A percentile compares a stretch with the other conserved stretches of the same genome.
These are phyloP conservation scores for Planiliza haematocheilus DNA, from an alignment of 2,113 vertebrate genomes.

Conservation along the genomic window DNA sequence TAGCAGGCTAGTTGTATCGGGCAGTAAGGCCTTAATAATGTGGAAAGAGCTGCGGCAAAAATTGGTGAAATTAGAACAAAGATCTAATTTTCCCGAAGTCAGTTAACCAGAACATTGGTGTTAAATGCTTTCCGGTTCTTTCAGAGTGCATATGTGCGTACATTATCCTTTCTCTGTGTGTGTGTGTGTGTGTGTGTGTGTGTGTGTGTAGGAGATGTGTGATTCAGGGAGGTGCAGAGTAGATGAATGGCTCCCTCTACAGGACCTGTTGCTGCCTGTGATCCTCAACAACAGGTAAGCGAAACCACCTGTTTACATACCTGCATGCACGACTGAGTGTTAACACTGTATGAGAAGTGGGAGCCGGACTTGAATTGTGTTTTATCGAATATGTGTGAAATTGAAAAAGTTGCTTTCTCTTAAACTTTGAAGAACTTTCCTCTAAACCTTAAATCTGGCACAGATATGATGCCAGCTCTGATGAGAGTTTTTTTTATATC, in stretches of 20 bases:
- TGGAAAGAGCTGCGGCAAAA: neutral
- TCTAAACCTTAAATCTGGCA: conserved; percentile 69
- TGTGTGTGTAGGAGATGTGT: conserved; percentile 85
- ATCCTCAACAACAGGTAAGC: conserved; percentile 85
- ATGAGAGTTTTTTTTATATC: conserved; percentile 63
- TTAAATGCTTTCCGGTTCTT: conserved; percentile 16
- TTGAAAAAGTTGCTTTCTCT: conserved; percentile 64
- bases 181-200: conserved; percentile 11
- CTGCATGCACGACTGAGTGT: neutral
- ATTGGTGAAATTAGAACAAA: neutral
- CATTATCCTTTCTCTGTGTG: neutral
- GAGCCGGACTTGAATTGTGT: conserved; percentile 17
- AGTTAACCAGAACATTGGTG: neutral
- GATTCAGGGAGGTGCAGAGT: conserved; percentile 74
- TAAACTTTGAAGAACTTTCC: conserved; percentile 63
- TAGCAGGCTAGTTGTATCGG: neutral
- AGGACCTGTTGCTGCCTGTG: conserved; percentile 86
- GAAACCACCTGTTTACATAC: conserved; percentile 13
- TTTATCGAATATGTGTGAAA: conserved; percentile 58
- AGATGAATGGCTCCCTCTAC: conserved; percentile 74
- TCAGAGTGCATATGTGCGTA: neutral
- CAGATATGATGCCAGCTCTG: conserved; percentile 39
- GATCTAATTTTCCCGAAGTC: neutral
- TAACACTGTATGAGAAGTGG: conserved; percentile 14
- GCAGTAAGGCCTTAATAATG: neutral